These are phyloP conservation scores for Campoplex nolae DNA, from an alignment of 2,888 invertebrate genomes.

Conservation along the genomic window DNA sequence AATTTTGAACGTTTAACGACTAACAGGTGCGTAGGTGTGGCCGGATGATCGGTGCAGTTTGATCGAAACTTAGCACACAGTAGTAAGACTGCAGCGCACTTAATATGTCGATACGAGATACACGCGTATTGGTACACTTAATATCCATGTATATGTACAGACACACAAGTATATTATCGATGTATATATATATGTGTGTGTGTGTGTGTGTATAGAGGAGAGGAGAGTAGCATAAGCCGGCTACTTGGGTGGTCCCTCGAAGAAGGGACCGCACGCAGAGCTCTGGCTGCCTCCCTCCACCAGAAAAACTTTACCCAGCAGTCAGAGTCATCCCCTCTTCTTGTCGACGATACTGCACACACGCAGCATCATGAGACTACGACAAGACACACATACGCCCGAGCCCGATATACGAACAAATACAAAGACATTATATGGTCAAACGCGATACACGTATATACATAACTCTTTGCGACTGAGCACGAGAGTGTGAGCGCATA, in stretches of 20 bases:
- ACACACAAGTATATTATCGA: constrained; percentile 29
- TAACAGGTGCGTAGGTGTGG: constrained; percentile 72
- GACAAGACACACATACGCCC: constrained; percentile 72
- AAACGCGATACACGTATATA: constrained; percentile 39
- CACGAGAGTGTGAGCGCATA: constrained; percentile 45
- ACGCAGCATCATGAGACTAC: constrained; percentile 50
- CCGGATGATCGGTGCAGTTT: constrained; percentile 40
- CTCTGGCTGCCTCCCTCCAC: constrained; percentile 76
- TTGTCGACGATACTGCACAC: constrained; percentile 51
- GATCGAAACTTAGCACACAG: constrained; percentile 53
- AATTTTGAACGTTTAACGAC: neutral
- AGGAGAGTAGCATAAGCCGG: constrained; percentile 78
- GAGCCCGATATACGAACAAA: constrained; percentile 28
- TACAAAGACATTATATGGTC: constrained; percentile 34
- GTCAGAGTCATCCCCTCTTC: constrained; percentile 71
- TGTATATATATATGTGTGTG: constrained; percentile 28
- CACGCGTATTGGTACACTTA: constrained; percentile 59
- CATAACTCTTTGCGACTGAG: constrained; percentile 24
- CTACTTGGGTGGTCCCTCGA: constrained; percentile 84
- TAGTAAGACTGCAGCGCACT: constrained; percentile 50
- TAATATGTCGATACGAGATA: constrained; percentile 56
- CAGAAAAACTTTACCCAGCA: constrained; percentile 80
- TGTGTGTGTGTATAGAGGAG: constrained; percentile 53
- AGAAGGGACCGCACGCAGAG: constrained; percentile 84
- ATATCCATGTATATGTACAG: constrained; percentile 1